Conservation (phyloP, 2,797 vertebrate genomes). For the Fringilla coelebs region DNA sequence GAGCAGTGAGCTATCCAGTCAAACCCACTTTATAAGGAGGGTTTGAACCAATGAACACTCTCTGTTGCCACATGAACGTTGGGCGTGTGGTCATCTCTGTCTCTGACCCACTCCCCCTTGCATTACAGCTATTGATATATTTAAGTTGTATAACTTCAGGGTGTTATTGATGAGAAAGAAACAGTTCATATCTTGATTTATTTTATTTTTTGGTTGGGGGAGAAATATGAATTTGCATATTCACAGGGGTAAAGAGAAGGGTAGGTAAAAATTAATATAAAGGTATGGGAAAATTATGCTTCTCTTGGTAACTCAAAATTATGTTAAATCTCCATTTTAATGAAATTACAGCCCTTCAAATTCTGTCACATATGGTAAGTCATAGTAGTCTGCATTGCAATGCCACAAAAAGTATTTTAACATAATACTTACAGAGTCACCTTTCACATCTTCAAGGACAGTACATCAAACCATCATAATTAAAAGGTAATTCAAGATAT, state of each 20-base stretch:
- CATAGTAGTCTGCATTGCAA: background rate
- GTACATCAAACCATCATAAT: background rate
- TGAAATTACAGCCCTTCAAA: background rate
- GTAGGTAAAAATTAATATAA: background rate
- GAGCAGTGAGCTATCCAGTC: background rate
- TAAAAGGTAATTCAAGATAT: background rate
- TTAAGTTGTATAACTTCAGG: background rate
- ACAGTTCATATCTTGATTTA: background rate
- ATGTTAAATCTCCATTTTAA: background rate
- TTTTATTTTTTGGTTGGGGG: rapidly evolving
- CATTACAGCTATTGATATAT: background rate
- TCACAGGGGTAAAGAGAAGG: background rate
- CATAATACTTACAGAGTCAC: background rate
- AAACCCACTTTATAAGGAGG: background rate
- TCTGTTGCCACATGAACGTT: background rate
- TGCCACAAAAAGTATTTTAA: background rate
- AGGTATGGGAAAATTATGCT: background rate
- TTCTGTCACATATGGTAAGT: background rate
- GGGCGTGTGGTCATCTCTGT: rapidly evolving
- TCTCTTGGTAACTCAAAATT: background rate
- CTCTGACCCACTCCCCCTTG: background rate
- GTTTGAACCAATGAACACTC: background rate
- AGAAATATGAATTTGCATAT: background rate
- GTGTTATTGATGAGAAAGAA: background rate
- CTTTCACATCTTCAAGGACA: background rate